A percentile compares a stretch with the other conserved stretches of the same genome.
These are phyloP conservation scores for Bothrops jararaca DNA, from an alignment of 2,113 vertebrate species.

Conservation along the genomic window DNA sequence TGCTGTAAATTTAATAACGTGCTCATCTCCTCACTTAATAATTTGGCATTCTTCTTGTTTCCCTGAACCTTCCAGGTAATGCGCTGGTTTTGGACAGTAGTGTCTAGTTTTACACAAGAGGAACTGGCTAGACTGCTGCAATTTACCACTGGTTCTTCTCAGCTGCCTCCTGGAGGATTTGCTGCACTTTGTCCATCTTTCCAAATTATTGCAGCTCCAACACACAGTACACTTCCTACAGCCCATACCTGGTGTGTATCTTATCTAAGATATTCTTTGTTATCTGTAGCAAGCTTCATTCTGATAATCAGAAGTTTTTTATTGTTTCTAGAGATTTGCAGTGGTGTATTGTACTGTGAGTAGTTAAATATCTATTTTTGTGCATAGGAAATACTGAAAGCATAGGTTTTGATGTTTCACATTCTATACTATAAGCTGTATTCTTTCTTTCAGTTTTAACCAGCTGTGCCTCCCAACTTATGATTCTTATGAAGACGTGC, in stretches of 20 bases:
- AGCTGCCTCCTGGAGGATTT: slow-evolving; percentile 94
- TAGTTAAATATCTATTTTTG: not conserved
- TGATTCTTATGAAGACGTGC: slow-evolving; percentile 97
- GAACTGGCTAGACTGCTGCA: slow-evolving; percentile 94
- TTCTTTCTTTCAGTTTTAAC: slow-evolving; percentile 86
- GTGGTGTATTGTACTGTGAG: not conserved
- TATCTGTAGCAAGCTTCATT: not conserved
- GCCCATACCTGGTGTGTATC: slow-evolving; percentile 92
- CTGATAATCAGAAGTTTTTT: not conserved
- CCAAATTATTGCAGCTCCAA: slow-evolving; percentile 95
- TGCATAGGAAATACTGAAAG: not conserved
- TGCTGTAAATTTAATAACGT: not conserved
- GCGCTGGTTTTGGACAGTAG: slow-evolving; percentile 99
- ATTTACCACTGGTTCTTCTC: slow-evolving; percentile 97
- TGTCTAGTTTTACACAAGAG: slow-evolving; percentile 97
- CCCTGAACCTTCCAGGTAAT: slow-evolving; percentile 81
- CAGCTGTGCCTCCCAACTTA: slow-evolving; percentile 99
- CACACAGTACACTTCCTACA: slow-evolving; percentile 95
- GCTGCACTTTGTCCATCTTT: slow-evolving; percentile 96
- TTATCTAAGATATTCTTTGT: not conserved
- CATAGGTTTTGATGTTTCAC: not conserved
- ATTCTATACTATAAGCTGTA: not conserved
- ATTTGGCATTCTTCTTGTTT: slow-evolving; percentile 15
- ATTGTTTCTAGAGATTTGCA: not conserved
- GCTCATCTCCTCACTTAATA: slow-evolving; percentile 2